Percentiles rank a stretch among this genome's conserved stretches.
Conservation (phyloP, 2,888 invertebrate species). For the Chrysina gloriosa region DNA sequence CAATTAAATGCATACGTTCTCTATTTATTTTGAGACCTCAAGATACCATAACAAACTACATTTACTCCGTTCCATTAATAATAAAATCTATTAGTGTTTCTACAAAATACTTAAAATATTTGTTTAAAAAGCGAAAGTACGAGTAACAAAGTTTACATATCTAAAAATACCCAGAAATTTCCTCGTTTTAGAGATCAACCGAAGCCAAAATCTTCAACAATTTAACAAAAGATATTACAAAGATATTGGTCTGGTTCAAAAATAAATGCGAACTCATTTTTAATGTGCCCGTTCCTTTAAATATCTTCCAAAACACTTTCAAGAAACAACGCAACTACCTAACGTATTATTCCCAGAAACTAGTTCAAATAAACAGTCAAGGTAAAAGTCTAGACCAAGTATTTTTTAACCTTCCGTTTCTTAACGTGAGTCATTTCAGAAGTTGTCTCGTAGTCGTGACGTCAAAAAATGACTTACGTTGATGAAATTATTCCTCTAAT, state of each 20-base stretch:
- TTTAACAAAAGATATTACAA: conserved; percentile 20
- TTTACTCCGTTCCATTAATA: no score
- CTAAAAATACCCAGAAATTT: conserved; percentile 17
- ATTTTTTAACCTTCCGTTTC: conserved; percentile 8
- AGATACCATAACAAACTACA: no score
- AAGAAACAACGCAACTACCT: background rate
- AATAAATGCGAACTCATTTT: conserved; percentile 20
- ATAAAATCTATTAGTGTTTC: background rate
- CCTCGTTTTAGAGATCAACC: conserved; percentile 11
- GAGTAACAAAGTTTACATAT: background rate
- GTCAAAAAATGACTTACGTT: conserved; percentile 1
- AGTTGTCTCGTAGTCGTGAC: background rate
- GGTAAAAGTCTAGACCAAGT: conserved; percentile 32
- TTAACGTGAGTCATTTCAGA: background rate
- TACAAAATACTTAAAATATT: conserved; percentile 2
- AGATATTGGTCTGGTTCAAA: conserved; percentile 15
- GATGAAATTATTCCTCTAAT: background rate
- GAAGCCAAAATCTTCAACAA: conserved; percentile 14
- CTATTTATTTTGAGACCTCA: no score
- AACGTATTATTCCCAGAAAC: conserved; percentile 12
- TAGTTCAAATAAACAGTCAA: conserved; percentile 33
- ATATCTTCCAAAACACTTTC: background rate
- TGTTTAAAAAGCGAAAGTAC: background rate
- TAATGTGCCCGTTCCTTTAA: conserved; percentile 1
- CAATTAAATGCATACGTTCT: no score